phyloP scores from a whole-genome alignment of 2,888 invertebrate species.

The Spicauda simplicius region DNA sequence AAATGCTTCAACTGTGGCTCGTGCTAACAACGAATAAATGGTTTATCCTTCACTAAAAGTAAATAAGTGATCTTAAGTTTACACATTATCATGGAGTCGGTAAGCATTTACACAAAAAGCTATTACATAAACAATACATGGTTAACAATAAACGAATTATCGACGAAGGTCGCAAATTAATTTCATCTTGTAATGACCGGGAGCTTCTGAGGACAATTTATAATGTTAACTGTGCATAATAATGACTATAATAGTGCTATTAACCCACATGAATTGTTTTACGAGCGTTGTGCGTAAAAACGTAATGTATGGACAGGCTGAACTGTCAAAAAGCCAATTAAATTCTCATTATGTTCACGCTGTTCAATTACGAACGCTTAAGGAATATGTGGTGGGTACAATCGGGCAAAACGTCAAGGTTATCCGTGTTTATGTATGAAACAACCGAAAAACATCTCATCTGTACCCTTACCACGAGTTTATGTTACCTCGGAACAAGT shows the following conservation, averaged over 20 bases:
- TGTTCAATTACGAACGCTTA: conserved; percentile 27
- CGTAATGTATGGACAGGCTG: conserved; percentile 19
- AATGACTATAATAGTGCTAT: conserved; percentile 35
- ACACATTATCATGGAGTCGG: neutral
- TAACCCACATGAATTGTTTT: conserved; percentile 38
- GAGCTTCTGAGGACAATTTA: conserved; percentile 36
- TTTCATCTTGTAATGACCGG: conserved; percentile 41
- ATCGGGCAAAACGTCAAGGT: neutral
- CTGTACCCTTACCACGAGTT: too few species aligned
- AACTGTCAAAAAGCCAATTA: conserved; percentile 38
- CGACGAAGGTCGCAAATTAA: conserved; percentile 38
- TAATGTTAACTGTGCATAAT: conserved; percentile 26
- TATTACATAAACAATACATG: conserved; percentile 16
- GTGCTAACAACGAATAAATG: neutral
- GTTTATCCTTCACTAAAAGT: neutral
- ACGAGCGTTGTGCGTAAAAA: conserved; percentile 30
- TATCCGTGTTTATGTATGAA: neutral
- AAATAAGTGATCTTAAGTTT: neutral
- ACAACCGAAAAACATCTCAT: too few species aligned
- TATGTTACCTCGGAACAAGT: too few species aligned
- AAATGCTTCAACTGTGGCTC: too few species aligned
- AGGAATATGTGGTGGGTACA: neutral
- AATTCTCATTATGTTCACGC: conserved; percentile 33
- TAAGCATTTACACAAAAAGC: neutral
- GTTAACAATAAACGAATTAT: conserved; percentile 16